Percentiles rank a stretch among this genome's conserved stretches.
Evolutionary conservation across 2,113 vertebrate species (phyloP).

Genomic region (Albula glossodonta): DNA sequence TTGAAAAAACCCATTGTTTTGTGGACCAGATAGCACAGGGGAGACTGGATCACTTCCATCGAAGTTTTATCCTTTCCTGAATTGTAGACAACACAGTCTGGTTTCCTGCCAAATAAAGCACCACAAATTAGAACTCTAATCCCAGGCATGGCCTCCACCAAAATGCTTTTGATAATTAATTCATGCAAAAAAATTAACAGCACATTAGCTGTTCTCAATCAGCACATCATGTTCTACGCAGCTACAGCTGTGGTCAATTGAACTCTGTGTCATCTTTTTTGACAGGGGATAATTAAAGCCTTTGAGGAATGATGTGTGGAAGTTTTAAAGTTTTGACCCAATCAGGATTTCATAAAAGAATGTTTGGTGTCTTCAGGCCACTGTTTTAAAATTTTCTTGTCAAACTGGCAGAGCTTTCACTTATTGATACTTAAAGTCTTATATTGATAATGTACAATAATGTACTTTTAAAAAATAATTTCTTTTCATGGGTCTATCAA

Average conservation of each 20-base stretch:
- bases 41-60: not conserved
- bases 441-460: not conserved
- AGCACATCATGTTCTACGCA: not conserved
- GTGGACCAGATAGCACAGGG: not conserved
- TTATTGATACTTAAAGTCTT: not conserved
- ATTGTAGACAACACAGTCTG: not conserved
- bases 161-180: slow-evolving; percentile 16
- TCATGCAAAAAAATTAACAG: not conserved
- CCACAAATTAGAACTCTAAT: not conserved
- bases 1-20: not conserved
- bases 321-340: not conserved
- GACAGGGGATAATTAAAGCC: too few relatives aligned
- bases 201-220: slow-evolving; percentile 15
- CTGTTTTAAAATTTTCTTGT: not conserved
- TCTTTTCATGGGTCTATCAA: slow-evolving; percentile 40
- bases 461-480: not conserved
- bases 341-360: not conserved
- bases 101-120: not conserved
- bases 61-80: not conserved
- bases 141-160: slow-evolving; percentile 9
- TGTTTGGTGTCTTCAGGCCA: not conserved
- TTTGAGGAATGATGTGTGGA: too few relatives aligned
- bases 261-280: not conserved
- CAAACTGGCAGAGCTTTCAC: not conserved
- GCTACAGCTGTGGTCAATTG: not conserved